Percentiles rank a stretch among this genome's conserved stretches.
phyloP scores from a whole-genome alignment of 2,797 vertebrate species.

The Momotus momota region DNA sequence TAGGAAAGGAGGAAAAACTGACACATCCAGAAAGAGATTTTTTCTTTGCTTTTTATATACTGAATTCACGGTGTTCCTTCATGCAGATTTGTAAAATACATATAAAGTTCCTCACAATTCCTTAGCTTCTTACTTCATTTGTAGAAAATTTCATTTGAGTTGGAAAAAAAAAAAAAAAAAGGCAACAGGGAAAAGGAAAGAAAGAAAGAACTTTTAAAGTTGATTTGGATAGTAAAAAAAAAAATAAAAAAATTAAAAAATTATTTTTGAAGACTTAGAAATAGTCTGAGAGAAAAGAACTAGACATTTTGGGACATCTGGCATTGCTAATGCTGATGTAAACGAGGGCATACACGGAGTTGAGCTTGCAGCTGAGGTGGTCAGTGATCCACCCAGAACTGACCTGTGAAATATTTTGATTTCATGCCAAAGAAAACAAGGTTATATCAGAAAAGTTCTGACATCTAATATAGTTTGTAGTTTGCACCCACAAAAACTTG shows the following conservation, averaged over 20 bases:
- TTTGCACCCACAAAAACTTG: neutral
- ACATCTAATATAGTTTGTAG: neutral
- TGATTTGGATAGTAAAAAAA: neutral
- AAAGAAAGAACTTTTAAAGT: neutral
- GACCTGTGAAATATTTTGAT: neutral
- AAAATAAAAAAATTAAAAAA: too few species aligned
- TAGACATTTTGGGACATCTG: neutral
- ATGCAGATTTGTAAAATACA: neutral
- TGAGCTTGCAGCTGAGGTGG: neutral
- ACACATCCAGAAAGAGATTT: neutral
- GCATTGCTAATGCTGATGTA: neutral
- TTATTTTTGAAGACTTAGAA: neutral
- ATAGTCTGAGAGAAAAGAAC: neutral
- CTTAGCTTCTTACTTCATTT: neutral
- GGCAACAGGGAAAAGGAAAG: neutral
- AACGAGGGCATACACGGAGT: neutral
- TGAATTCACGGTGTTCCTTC: neutral
- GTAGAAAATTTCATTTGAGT: neutral
- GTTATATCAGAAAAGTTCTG: neutral
- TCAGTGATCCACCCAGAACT: neutral
- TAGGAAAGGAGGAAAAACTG: neutral
- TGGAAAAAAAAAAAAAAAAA: neutral
- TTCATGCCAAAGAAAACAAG: neutral
- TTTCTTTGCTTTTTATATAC: neutral
- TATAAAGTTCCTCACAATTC: neutral